Evolutionary conservation across 1,140 invertebrate species (phyloP), one percentile per base, ranked within the genome.

Genomic region (Diachasma alloeum): DNA sequence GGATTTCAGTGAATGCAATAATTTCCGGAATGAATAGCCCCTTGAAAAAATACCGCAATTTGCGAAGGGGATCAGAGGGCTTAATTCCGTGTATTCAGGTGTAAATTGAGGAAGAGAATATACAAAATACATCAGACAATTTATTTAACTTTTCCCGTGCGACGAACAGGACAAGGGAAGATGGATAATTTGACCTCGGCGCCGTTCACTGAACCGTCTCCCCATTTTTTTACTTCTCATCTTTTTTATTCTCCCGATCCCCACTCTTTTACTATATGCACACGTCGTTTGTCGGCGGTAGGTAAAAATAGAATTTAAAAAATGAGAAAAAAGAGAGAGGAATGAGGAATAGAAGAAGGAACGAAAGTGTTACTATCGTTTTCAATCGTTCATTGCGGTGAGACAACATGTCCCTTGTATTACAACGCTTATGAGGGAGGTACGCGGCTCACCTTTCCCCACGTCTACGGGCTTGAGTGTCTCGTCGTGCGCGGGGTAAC

Each of bases 171-270:
- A 36, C 56, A n/a, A 24, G 31, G 39, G 15, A 59, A 76, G 46
- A 76, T 36, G 63, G 31, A 76, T 42, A 71, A 76, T 76, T 76
- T 70, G 69, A 76, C 75, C 69, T 76, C 75, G 75, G 59, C 69
- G 68, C 48, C 74, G 75, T 76, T 76, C 75, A 76, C 37, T 76
- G 75, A 76, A 76, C 75, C 74, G 74, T 76, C 74, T 76, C 74
- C 59, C 24, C 0, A 26, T 71, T 76, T 71, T 63, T 71, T 76
- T 24, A 46, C 26, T 31, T 42, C 48, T n/a, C 24, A n/a, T 75
- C 42, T 69, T 39, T 37, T 68, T 37, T 68, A 36, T 39, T 68
- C n/a, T 39, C 36, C 36, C 36, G 9, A 0, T 9, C 9, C n/a
- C 66, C 36, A 36, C 31, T 17, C 15, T 37, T 39, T 19, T 17